A percentile compares a stretch with the other conserved stretches of the same genome.
Evolutionary conservation across 2,113 vertebrate genomes (phyloP).

Genomic region (Zingel zingel): DNA sequence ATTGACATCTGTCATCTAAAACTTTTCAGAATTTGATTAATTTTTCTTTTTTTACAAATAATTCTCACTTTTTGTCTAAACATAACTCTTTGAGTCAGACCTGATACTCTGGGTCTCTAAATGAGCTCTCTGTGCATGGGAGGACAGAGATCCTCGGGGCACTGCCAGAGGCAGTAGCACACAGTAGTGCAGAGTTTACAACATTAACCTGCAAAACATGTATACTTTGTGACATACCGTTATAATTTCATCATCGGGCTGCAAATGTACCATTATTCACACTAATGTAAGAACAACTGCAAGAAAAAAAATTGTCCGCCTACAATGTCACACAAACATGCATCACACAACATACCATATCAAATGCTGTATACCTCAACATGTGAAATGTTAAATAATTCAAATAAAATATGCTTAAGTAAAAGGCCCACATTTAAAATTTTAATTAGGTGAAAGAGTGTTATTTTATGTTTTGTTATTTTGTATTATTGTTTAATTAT

Average conservation of each 20-base stretch:
- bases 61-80: neutral
- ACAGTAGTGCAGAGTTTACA: conserved; percentile 18
- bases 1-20: neutral
- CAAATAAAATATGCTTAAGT: conserved; percentile 1
- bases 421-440: no score
- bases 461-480: neutral
- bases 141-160: conserved; percentile 48
- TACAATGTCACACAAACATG: conserved; percentile 23
- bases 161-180: conserved; percentile 47
- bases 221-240: conserved; percentile 22
- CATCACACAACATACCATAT: conserved; percentile 30
- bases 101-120: conserved; percentile 42
- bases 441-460: no score
- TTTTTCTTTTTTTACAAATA: neutral
- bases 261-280: conserved; percentile 4
- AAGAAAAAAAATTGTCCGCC: neutral
- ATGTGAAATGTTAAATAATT: conserved; percentile 65
- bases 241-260: conserved; percentile 16
- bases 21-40: neutral
- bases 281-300: neutral
- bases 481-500: neutral
- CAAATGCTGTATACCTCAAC: conserved; percentile 30
- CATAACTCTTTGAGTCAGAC: neutral
- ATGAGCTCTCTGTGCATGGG: conserved; percentile 54
- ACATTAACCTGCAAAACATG: conserved; percentile 45